phyloP scores from a whole-genome alignment of 2,797 vertebrate genomes.

The Myotis pilosus region DNA sequence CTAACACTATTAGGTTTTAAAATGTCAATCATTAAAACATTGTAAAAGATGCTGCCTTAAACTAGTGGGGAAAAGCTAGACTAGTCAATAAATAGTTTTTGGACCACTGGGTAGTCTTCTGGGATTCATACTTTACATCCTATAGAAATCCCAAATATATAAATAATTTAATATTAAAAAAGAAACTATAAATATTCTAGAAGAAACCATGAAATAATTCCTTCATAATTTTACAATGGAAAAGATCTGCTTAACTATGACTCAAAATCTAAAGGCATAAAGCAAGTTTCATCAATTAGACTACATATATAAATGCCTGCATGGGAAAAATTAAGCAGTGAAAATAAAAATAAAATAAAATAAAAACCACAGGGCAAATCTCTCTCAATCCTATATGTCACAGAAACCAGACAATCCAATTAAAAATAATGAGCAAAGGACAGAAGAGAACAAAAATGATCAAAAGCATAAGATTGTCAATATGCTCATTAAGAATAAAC shows the following conservation, averaged over 20 bases:
- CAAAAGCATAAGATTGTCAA: background rate
- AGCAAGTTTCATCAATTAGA: background rate
- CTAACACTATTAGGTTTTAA: background rate
- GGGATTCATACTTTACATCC: background rate
- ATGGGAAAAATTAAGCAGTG: background rate
- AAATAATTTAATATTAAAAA: background rate
- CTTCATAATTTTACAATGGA: background rate
- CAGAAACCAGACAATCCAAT: background rate
- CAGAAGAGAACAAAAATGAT: background rate
- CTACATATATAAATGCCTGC: background rate
- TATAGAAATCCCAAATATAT: background rate
- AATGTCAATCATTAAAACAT: background rate
- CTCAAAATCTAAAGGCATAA: slow-evolving; percentile 5
- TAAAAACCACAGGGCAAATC: background rate
- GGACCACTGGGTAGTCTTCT: background rate
- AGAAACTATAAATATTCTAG: background rate
- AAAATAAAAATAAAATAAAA: slow-evolving; percentile 25
- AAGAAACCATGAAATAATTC: background rate
- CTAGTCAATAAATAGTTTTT: background rate
- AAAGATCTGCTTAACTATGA: background rate
- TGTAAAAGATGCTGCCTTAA: background rate
- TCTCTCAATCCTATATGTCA: background rate
- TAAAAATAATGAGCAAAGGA: slow-evolving; percentile 6
- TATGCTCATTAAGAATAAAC: background rate
- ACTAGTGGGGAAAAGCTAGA: background rate